A percentile compares a stretch with the other conserved stretches of the same genome.
phyloP scores from a whole-genome alignment of 2,113 vertebrate genomes.

The Cynocephalus volans region DNA sequence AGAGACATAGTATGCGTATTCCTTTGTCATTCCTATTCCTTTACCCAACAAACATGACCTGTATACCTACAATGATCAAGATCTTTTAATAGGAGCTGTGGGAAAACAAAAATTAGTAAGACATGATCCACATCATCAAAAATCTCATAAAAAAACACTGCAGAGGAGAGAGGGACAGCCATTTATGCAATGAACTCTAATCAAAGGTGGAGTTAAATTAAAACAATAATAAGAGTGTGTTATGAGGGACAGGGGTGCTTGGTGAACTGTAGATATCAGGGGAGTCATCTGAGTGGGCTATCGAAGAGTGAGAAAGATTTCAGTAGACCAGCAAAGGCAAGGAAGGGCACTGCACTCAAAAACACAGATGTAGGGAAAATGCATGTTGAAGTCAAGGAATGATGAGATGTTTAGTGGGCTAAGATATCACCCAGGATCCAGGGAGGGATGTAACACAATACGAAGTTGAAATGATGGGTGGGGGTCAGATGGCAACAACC shows the following conservation, averaged over 20 bases:
- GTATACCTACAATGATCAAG: not conserved
- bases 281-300: not conserved
- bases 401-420: not conserved
- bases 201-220: conserved; percentile 34
- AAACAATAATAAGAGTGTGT: not conserved
- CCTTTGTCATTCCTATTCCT: not conserved
- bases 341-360: not conserved
- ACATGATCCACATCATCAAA: not conserved
- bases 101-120: conserved; percentile 24
- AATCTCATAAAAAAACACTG: not conserved
- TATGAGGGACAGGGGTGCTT: not conserved
- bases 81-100: not conserved
- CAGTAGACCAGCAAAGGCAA: conserved; percentile 14
- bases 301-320: conserved; percentile 1
- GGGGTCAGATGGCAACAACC: not conserved
- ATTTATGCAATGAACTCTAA: conserved; percentile 27
- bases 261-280: not conserved
- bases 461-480: conserved; percentile 56
- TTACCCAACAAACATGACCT: not conserved
- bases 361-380: not conserved
- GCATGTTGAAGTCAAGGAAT: not conserved
- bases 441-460: not conserved
- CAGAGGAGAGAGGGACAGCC: not conserved
- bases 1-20: not conserved
- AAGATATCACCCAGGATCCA: not conserved